Conservation (phyloP, 2,797 vertebrate genomes). For the Otus scops region DNA sequence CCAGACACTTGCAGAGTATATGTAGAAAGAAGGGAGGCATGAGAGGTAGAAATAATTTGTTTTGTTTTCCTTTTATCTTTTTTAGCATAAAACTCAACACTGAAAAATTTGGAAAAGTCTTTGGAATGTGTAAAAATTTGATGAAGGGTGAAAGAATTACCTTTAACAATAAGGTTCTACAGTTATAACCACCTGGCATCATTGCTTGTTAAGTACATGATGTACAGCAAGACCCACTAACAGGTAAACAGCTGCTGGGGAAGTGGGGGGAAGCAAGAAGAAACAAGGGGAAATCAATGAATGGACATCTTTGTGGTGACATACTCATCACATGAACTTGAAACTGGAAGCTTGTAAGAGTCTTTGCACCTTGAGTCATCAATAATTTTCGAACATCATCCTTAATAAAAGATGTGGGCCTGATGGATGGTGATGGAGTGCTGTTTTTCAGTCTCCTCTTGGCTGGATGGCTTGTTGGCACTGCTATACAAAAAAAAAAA, state of each 20-base stretch:
- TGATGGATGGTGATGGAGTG: neutral
- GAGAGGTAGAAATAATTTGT: neutral
- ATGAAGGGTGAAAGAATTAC: neutral
- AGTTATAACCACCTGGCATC: neutral
- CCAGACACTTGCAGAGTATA: neutral
- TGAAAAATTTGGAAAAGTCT: neutral
- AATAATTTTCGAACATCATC: constrained; percentile 31
- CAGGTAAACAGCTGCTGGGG: neutral
- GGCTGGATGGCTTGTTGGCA: neutral
- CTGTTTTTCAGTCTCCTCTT: neutral
- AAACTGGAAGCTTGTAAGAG: neutral
- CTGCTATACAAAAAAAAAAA: neutral
- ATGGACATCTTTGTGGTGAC: neutral
- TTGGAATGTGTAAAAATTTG: neutral
- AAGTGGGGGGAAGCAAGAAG: neutral
- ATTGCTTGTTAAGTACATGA: neutral
- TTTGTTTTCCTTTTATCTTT: neutral
- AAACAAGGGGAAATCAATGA: neutral
- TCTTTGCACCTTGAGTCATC: constrained; percentile 6
- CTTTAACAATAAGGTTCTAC: neutral
- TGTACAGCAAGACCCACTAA: neutral
- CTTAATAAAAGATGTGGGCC: neutral
- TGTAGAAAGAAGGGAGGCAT: neutral
- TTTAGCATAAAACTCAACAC: neutral
- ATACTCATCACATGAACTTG: neutral